phyloP scores from a whole-genome alignment of 2,797 vertebrate genomes.

The Thripadectes ignobilis region DNA sequence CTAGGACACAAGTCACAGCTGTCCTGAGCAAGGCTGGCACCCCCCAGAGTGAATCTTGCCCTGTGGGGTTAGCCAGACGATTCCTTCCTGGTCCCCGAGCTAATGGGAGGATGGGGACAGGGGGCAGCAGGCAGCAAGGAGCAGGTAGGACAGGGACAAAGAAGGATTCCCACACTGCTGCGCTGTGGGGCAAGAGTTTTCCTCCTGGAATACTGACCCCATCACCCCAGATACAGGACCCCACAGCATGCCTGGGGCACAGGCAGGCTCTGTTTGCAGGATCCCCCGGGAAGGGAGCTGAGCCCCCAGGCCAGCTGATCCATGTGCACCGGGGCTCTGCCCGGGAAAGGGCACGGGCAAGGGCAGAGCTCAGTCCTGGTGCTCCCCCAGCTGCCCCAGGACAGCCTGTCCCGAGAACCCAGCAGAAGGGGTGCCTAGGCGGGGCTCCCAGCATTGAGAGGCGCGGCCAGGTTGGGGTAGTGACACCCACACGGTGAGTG shows the following conservation, averaged over 20 bases:
- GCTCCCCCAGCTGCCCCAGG: not conserved
- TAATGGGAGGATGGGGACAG: not conserved
- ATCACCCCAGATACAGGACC: not conserved
- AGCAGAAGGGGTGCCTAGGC: too few species aligned
- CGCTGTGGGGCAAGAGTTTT: not conserved
- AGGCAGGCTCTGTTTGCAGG: not conserved
- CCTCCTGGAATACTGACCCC: not conserved
- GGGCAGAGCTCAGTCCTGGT: not conserved
- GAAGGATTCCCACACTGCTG: not conserved
- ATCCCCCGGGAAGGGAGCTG: not conserved
- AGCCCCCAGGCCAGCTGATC: not conserved
- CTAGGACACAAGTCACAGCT: fast-evolving
- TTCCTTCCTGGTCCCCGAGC: too few species aligned
- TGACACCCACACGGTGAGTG: too few species aligned
- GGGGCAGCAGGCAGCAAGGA: fast-evolving
- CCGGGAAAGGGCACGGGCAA: too few species aligned
- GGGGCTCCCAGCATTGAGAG: too few species aligned
- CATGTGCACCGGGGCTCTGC: not conserved
- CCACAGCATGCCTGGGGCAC: not conserved
- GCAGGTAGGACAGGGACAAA: not conserved
- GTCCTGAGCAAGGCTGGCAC: fast-evolving
- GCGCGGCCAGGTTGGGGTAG: not conserved
- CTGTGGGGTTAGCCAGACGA: not conserved
- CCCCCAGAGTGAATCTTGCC: not conserved
- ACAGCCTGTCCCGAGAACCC: not conserved